Base-by-base conservation (phyloP, 2,797 vertebrate genomes). In the Dendrocincla fuliginosa region DNA sequence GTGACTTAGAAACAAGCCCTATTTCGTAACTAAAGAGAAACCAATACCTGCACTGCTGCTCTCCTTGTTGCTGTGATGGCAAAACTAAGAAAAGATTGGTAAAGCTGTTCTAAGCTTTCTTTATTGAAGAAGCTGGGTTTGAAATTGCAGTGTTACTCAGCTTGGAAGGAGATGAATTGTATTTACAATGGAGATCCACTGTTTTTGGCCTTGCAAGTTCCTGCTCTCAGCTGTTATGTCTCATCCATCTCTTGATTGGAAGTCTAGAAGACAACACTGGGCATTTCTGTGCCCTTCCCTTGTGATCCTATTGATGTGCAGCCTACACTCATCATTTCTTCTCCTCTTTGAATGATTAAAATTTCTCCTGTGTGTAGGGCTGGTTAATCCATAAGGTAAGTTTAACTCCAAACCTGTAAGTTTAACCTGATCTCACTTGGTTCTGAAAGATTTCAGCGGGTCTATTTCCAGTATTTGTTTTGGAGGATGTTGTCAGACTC, bases 381-480 rank as follows among this genome's bases (percentile, higher is more conserved):
- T 80, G 22, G 11, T 76, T 93, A 57, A 60, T 65, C 37, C 77
- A 20, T 25, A n/a, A 30, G 13, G 23, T 24, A 74, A 79, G 33
- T 47, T 88, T 47, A 65, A 39, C 35, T 89, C 18, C 37, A 37
- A 89, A 65, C 75, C 78, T 76, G 11, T 47, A 83, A 30, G 16
- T 20, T 90, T 41, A 65, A 49, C 86, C 42, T 71, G 59, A 89
- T 41, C 28, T 88, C n/a, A 6, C 46, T 92, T 60, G 41, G 14
- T 88, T 90, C 81, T 71, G 74, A 89, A 91, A 93, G 60, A 64
- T 83, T 80, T 83, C 5, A 11, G 44, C 23, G 3, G 3, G 60
- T 32, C 63, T 73, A 35, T 81, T 79, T 81, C 57, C 71, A 37
- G 27, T 95, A 77, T 94, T 96, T 97, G 75, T 95, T 80, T 93